A percentile compares a stretch with the other conserved stretches of the same genome.
These are phyloP conservation scores for rat (Rattus norvegicus) DNA, from an alignment of 2,113 vertebrate species.

Conservation along the genomic window GRCr8 NC_086021.1:62947001-62947500, in stretches of 20 bases:
- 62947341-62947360: constrained; percentile 95
- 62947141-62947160: too few relatives aligned
- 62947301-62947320: constrained; percentile 98
- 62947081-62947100: too few relatives aligned
- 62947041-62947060: too few relatives aligned
- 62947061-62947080: too few relatives aligned
- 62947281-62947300: constrained; percentile 99
- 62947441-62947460: constrained; percentile 98
- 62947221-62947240: constrained; percentile 96
- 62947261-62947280: constrained; percentile 98
- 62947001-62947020: too few relatives aligned
- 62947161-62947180: too few relatives aligned
- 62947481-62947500: constrained; percentile 99
- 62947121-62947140: too few relatives aligned
- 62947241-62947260: constrained; percentile 96
- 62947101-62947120: too few relatives aligned
- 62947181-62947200: too few relatives aligned
- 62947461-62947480: constrained; percentile 98
- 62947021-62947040: too few relatives aligned
- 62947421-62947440: constrained; percentile 98
- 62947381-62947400: constrained; percentile 97
- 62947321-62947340: constrained; percentile 97
- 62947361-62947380: constrained; percentile 96
- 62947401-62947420: constrained; percentile 98
- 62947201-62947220: constrained; percentile 96